Conservation (phyloP, 2,888 invertebrate genomes). For the Aromia moschata region DNA sequence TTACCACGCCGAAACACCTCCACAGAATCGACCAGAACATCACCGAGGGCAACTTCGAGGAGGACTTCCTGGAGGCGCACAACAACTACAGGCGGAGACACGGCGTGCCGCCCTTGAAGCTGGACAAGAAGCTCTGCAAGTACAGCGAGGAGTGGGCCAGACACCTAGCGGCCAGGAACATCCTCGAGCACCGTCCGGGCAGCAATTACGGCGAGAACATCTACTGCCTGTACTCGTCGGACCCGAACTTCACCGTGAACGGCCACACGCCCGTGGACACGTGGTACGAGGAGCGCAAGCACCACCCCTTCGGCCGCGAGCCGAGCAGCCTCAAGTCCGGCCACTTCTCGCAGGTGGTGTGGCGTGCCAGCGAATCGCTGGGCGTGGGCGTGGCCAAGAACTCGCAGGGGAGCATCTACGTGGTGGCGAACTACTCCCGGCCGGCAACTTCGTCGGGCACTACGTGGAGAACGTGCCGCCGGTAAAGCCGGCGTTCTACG, state of each 20-base stretch:
- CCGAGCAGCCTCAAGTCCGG: constrained; percentile 71
- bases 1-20: constrained; percentile 39
- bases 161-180: constrained; percentile 71
- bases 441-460: constrained; percentile 85
- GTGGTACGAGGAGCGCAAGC: constrained; percentile 78
- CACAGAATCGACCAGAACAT: constrained; percentile 32
- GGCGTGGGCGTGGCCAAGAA: constrained; percentile 76
- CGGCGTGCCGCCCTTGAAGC: constrained; percentile 72
- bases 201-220: constrained; percentile 87
- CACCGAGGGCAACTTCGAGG: constrained; percentile 67
- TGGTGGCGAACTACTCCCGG: constrained; percentile 92
- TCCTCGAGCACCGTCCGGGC: constrained; percentile 78
- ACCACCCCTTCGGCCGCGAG: constrained; percentile 71
- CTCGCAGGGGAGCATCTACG: constrained; percentile 79
- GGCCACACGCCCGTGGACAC: constrained; percentile 80
- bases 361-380: constrained; percentile 72
- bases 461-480: constrained; percentile 79
- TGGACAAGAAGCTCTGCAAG: constrained; percentile 72
- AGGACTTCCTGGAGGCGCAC: constrained; percentile 78
- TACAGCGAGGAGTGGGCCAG: constrained; percentile 79
- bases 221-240: constrained; percentile 78
- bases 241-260: constrained; percentile 71
- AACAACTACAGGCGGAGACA: constrained; percentile 77
- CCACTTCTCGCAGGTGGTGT: constrained; percentile 78
- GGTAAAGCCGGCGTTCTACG: constrained; percentile 45